Base-by-base conservation (phyloP, 2,888 invertebrate species). In the Linnaemya vulpina region DNA sequence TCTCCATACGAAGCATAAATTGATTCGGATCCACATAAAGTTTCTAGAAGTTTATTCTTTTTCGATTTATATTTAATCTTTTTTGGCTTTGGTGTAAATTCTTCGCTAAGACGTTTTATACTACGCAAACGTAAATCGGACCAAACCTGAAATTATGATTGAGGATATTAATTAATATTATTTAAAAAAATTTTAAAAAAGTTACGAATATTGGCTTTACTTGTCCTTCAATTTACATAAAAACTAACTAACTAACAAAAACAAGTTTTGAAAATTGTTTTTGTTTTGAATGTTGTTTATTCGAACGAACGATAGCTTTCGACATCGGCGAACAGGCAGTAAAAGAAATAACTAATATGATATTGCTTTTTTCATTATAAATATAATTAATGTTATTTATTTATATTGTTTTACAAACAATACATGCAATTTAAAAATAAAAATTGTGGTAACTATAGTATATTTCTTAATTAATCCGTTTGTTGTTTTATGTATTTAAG, bases 101-200 rank as follows among this genome's bases (percentile, higher is more conserved):
- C 49, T 8, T 71, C 65, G 11, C 75, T 55, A 10, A 84, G 60
- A 38, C 79, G 75, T 73, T 80, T 84, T 62, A 75, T 62, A 17
- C 65, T 71, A 43, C 84, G 84, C 15, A 84, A 76, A 22, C 84
- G 84, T 11, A 71, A 71, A 67, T 84, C 84, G 25, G 84, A 84
- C 84, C 84, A 84, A 10, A 84, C 84, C 84, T 84, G 65, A 22
- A 80, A 83, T 35, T n/a, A 60, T 40, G 13, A 78, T 62, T 53
- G 13, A 43, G 20, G 30, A 62, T 40, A 30, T 40, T 40, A 43
- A 40, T 40, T 13, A 63, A 10, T 35, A 35, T 35, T 10, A 35
- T 10, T 30, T 35, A 17, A 35, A 35, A 35, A 10, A 17, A 10
- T 35, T 38, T 15, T 4, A 9, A 60, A 35, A 35, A 4, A 30